A percentile compares a stretch with the other conserved stretches of the same genome.
Conservation (phyloP, 2,888 invertebrate species). For the Acrobeloides nanus region DNA sequence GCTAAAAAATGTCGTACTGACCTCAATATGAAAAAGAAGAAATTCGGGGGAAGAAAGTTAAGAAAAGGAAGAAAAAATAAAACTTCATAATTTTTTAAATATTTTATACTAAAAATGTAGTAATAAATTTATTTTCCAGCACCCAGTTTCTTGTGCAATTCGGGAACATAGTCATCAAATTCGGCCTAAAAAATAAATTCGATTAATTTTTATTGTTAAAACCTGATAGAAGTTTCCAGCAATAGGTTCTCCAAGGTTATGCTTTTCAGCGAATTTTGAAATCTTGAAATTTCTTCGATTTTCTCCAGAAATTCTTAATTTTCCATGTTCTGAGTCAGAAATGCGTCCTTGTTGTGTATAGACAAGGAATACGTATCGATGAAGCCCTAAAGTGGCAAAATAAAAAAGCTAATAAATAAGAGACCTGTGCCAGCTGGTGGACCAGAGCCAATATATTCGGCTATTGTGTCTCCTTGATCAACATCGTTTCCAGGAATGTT, state of each 20-base stretch:
- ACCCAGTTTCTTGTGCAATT: slow-evolving; percentile 71
- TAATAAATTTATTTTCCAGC: too few relatives aligned
- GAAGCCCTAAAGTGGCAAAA: too few relatives aligned
- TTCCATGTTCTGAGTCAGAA: slow-evolving; percentile 54
- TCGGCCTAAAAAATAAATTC: too few relatives aligned
- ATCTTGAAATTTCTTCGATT: slow-evolving; percentile 65
- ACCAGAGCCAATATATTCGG: slow-evolving; percentile 73
- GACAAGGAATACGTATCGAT: slow-evolving; percentile 70
- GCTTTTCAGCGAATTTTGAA: slow-evolving; percentile 70
- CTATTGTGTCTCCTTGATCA: slow-evolving; percentile 66
- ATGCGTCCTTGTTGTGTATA: slow-evolving; percentile 64
- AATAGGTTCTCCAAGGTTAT: slow-evolving; percentile 69
- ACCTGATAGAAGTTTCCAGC: slow-evolving; percentile 76
- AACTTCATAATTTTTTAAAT: too few relatives aligned
- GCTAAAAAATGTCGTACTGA: too few relatives aligned
- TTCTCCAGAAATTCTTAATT: slow-evolving; percentile 54
- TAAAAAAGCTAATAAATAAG: too few relatives aligned
- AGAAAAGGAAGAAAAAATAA: too few relatives aligned
- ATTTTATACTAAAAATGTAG: too few relatives aligned
- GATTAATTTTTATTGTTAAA: too few relatives aligned
- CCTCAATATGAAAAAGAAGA: too few relatives aligned
- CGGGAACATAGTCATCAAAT: slow-evolving; percentile 80
- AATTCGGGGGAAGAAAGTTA: too few relatives aligned
- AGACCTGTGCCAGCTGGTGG: too few relatives aligned
- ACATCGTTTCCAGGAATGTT: slow-evolving; percentile 73